Evolutionary conservation across 2,888 invertebrate genomes (phyloP).

Genomic region (Catocala fraxini): DNA sequence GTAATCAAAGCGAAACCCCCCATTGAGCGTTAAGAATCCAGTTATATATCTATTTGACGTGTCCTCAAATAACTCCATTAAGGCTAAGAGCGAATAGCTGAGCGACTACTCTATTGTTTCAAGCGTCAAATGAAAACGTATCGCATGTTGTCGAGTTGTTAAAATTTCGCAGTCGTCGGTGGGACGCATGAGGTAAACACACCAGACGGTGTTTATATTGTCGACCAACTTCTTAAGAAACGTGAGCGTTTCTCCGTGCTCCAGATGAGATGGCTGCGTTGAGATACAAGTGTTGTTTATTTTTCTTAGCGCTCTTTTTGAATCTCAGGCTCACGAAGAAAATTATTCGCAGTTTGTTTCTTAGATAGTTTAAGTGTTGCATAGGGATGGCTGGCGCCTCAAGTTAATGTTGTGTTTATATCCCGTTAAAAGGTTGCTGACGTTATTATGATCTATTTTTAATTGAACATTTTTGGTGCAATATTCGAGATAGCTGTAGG

Average conservation of each 20-base stretch:
- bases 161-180: conserved; percentile 61
- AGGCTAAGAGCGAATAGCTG: conserved; percentile 27
- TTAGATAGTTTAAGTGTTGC: conserved; percentile 66
- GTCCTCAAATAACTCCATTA: conserved; percentile 39
- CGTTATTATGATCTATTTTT: conserved; percentile 21
- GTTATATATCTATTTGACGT: conserved; percentile 29
- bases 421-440: conserved; percentile 30
- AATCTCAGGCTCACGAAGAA: conserved; percentile 67
- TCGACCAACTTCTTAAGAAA: conserved; percentile 75
- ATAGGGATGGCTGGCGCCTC: conserved; percentile 40
- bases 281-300: conserved; percentile 82
- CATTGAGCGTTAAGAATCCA: background rate
- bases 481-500: background rate
- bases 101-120: conserved; percentile 38
- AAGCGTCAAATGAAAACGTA: conserved; percentile 32
- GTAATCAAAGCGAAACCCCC: background rate
- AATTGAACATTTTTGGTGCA: background rate
- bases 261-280: conserved; percentile 80
- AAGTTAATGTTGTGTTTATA: conserved; percentile 46
- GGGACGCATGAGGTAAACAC: conserved; percentile 69
- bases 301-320: conserved; percentile 75
- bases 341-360: conserved; percentile 75
- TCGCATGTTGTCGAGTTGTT: conserved; percentile 54
- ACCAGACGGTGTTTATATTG: conserved; percentile 73
- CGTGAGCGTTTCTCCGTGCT: conserved; percentile 68